These are phyloP conservation scores for Fistularia tabacaria DNA, from an alignment of 2,797 vertebrate genomes.

Conservation along the genomic window DNA sequence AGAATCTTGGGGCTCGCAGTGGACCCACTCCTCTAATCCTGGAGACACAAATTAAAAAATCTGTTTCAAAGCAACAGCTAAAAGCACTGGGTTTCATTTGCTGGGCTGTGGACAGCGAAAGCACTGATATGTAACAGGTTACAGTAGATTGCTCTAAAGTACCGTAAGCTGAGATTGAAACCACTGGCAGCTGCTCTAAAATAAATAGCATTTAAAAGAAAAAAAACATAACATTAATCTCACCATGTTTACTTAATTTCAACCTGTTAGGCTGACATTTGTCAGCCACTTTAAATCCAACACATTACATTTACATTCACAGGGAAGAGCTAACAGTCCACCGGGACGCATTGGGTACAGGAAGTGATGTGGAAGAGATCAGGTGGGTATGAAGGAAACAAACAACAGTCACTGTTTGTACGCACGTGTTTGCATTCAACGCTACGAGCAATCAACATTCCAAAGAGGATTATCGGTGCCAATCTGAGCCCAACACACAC, in stretches of 20 bases:
- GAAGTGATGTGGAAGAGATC: background rate
- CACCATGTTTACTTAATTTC: conserved; percentile 11
- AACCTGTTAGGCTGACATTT: conserved; percentile 1
- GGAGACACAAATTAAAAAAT: conserved; percentile 22
- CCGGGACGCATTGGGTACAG: background rate
- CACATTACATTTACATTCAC: background rate
- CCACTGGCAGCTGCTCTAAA: conserved; percentile 16
- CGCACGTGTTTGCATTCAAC: background rate
- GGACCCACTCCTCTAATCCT: conserved; percentile 25
- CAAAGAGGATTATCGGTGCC: conserved; percentile 1
- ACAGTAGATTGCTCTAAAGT: background rate
- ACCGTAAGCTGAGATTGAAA: conserved; percentile 23
- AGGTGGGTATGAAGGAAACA: background rate
- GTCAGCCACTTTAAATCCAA: background rate
- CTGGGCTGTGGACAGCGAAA: too few relatives aligned
- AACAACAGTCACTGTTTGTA: background rate
- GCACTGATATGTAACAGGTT: background rate
- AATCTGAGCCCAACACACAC: conserved; percentile 1
- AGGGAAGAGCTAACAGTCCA: too few relatives aligned
- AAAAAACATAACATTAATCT: conserved; percentile 24
- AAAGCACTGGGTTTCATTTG: too few relatives aligned
- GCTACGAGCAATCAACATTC: background rate
- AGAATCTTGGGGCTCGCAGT: conserved; percentile 9
- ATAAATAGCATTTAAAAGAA: conserved; percentile 8
- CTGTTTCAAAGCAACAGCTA: background rate